Conservation (phyloP, 2,797 vertebrate genomes). For the Tokudaia muenninki region DNA sequence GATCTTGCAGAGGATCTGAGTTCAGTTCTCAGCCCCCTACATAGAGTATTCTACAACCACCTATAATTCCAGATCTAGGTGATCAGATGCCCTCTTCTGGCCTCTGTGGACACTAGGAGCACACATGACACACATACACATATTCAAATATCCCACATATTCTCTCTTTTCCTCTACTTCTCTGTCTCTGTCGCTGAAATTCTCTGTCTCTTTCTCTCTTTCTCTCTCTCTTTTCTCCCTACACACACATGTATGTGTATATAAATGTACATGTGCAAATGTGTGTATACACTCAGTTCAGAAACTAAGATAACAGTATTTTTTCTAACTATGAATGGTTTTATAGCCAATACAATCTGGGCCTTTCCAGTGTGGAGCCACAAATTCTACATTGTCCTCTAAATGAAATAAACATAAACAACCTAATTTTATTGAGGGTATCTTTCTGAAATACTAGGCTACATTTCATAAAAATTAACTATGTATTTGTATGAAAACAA, state of each 20-base stretch:
- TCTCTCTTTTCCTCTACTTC: background rate
- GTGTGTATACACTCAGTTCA: background rate
- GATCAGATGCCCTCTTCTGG: background rate
- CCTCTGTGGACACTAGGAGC: background rate
- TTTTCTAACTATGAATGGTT: slow-evolving; percentile 60
- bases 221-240: background rate
- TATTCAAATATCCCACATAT: background rate
- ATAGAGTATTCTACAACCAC: background rate
- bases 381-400: slow-evolving; percentile 3
- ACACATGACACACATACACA: background rate
- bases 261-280: background rate
- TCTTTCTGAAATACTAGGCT: background rate
- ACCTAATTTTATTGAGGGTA: background rate
- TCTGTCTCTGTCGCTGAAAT: background rate
- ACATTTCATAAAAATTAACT: slow-evolving; percentile 36
- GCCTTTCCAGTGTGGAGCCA: slow-evolving; percentile 54
- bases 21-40: background rate
- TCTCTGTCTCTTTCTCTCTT: background rate
- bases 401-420: background rate
- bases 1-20: background rate
- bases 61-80: background rate
- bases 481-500: background rate
- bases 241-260: background rate
- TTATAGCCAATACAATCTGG: slow-evolving; percentile 46
- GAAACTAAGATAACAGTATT: slow-evolving; percentile 58